These are phyloP conservation scores for Lithophane socia DNA, from an alignment of 2,888 invertebrate species.

Conservation along the genomic window DNA sequence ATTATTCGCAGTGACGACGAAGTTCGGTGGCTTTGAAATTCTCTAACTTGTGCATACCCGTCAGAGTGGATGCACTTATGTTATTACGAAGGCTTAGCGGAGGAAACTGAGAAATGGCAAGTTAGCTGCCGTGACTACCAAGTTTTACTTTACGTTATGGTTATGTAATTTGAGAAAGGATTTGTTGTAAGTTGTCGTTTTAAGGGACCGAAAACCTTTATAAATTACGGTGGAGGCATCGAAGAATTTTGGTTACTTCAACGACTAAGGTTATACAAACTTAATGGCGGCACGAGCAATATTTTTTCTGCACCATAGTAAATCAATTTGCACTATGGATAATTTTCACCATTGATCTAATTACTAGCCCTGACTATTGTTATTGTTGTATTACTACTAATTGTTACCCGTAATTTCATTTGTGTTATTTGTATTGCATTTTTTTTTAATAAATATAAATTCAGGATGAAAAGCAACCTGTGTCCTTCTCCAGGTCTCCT, in stretches of 20 bases:
- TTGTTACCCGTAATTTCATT: too few species aligned
- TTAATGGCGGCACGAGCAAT: too few species aligned
- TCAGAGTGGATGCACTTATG: conserved; percentile 70
- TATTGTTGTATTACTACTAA: too few species aligned
- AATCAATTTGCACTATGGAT: neutral
- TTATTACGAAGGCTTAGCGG: conserved; percentile 68
- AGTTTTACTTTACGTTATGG: conserved; percentile 24
- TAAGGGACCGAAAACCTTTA: too few species aligned
- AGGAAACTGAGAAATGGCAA: conserved; percentile 63
- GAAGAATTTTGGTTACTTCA: too few species aligned
- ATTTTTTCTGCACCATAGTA: neutral
- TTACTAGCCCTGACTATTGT: too few species aligned
- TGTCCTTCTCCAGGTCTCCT: too few species aligned
- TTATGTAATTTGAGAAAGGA: conserved; percentile 11
- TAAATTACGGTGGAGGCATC: too few species aligned
- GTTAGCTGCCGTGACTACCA: conserved; percentile 46
- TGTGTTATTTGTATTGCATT: too few species aligned
- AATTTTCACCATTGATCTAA: neutral
- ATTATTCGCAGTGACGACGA: conserved; percentile 54
- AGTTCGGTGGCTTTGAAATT: conserved; percentile 69
- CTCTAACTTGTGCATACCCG: conserved; percentile 64
- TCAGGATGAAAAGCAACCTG: too few species aligned
- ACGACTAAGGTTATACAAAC: too few species aligned
- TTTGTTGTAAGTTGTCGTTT: conserved; percentile 9
- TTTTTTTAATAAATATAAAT: too few species aligned